Conservation (phyloP, 2,888 invertebrate species). For the Celastrina argiolus region DNA sequence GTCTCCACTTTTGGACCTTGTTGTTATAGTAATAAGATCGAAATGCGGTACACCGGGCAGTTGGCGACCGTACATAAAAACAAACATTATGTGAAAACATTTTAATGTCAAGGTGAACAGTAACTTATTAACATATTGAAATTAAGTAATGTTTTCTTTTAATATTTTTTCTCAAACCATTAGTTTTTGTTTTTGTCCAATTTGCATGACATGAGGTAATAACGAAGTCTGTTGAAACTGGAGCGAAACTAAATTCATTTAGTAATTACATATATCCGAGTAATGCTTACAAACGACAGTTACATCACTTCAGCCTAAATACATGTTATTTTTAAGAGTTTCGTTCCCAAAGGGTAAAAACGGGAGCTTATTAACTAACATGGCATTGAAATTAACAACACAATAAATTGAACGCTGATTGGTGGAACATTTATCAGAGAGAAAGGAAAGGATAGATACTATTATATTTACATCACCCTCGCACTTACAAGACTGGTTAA, state of each 20-base stretch:
- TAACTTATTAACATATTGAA: not conserved
- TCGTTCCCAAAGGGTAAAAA: no score
- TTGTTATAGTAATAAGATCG: no score
- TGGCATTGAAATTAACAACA: no score
- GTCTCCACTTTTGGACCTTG: no score
- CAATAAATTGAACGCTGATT: no score
- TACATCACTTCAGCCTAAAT: not conserved
- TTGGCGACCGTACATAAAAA: not conserved
- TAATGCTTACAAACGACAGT: not conserved
- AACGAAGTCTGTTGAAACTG: not conserved
- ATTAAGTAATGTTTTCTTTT: not conserved
- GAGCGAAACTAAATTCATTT: not conserved
- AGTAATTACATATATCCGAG: not conserved
- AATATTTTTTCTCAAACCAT: not conserved
- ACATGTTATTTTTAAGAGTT: no score
- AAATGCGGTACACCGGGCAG: no score
- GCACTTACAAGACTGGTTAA: no score
- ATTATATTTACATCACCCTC: no score
- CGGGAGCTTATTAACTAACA: no score
- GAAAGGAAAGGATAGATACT: no score
- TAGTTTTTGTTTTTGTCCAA: not conserved
- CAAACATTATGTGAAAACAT: not conserved
- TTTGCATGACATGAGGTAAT: slow-evolving; percentile 6
- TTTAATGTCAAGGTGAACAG: not conserved
- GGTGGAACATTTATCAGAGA: no score